Percentiles rank a stretch among this genome's conserved stretches.
Evolutionary conservation across 2,888 invertebrate species (phyloP).

Genomic region (Rhamphomyia laevipes): DNA sequence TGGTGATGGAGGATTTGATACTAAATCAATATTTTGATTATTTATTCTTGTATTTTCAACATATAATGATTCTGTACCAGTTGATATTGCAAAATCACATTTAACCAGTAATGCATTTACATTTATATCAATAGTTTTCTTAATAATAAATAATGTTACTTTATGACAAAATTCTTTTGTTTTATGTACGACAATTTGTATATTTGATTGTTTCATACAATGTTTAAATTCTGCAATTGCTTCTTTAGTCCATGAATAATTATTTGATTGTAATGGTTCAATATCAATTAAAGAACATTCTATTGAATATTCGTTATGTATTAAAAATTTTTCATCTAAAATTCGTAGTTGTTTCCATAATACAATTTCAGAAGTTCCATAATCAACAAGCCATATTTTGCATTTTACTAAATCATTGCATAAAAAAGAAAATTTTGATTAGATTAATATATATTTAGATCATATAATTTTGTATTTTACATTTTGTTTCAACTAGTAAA

Average conservation of each 20-base stretch:
- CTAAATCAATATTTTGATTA: background rate
- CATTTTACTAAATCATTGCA: constrained; percentile 23
- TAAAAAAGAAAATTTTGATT: background rate
- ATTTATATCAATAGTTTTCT: constrained; percentile 34
- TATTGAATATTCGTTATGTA: constrained; percentile 21
- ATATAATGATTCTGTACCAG: constrained; percentile 29
- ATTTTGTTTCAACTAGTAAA: constrained; percentile 20
- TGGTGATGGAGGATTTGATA: too few relatives aligned
- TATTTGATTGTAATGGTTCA: constrained; percentile 30
- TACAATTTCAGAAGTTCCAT: constrained; percentile 46
- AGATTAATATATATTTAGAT: background rate
- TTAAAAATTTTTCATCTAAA: constrained; percentile 31
- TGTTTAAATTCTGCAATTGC: constrained; percentile 33
- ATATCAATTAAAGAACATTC: constrained; percentile 36
- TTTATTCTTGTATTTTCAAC: constrained; percentile 5
- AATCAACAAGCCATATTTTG: constrained; percentile 41
- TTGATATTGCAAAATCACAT: constrained; percentile 39
- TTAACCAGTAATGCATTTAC: constrained; percentile 43
- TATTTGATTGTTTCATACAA: constrained; percentile 26
- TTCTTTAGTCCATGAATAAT: constrained; percentile 31
- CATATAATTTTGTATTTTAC: constrained; percentile 16
- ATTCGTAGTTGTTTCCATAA: constrained; percentile 39
- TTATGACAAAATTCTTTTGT: constrained; percentile 22
- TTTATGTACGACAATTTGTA: constrained; percentile 34
- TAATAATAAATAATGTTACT: constrained; percentile 36